Evolutionary conservation across 2,888 invertebrate genomes (phyloP).

Genomic region (Abscondita cerata): DNA sequence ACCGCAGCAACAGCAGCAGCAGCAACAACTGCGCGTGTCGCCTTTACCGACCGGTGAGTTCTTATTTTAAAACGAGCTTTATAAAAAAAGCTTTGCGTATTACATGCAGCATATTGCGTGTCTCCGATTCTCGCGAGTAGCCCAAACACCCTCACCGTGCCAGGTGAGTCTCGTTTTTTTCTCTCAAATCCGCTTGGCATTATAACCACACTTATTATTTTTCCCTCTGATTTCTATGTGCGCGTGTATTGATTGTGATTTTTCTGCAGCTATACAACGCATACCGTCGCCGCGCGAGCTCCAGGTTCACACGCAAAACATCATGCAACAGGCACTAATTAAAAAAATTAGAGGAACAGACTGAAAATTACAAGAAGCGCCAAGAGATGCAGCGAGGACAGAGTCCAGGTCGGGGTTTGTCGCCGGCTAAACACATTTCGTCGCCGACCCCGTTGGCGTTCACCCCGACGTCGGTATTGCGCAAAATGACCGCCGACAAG

Average conservation of each 20-base stretch:
- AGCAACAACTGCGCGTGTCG: constrained; percentile 64
- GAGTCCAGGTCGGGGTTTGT: constrained; percentile 44
- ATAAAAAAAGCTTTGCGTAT: constrained; percentile 35
- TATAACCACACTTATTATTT: constrained; percentile 4
- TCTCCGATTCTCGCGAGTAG: constrained; percentile 73
- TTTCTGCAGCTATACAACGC: constrained; percentile 66
- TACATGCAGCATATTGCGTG: constrained; percentile 77
- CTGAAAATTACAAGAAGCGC: constrained; percentile 81
- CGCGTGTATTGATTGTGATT: too few relatives aligned
- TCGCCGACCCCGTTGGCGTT: constrained; percentile 82
- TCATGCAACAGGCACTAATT: constrained; percentile 85
- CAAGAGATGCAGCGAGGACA: constrained; percentile 64
- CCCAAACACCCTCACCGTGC: constrained; percentile 70
- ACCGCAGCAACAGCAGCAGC: constrained; percentile 57
- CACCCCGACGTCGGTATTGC: constrained; percentile 91
- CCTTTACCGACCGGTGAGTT: constrained; percentile 68
- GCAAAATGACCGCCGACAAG: constrained; percentile 94
- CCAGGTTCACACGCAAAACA: constrained; percentile 83
- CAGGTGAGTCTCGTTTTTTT: constrained; percentile 63
- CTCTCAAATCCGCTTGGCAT: constrained; percentile 6
- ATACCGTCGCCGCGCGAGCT: constrained; percentile 86
- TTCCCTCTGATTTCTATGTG: not conserved
- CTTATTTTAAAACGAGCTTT: constrained; percentile 14
- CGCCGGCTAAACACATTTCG: constrained; percentile 61
- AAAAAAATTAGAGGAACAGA: constrained; percentile 90